These are phyloP conservation scores for Magallana gigas DNA, from an alignment of 1,140 invertebrate genomes.

Conservation along the genomic window DNA sequence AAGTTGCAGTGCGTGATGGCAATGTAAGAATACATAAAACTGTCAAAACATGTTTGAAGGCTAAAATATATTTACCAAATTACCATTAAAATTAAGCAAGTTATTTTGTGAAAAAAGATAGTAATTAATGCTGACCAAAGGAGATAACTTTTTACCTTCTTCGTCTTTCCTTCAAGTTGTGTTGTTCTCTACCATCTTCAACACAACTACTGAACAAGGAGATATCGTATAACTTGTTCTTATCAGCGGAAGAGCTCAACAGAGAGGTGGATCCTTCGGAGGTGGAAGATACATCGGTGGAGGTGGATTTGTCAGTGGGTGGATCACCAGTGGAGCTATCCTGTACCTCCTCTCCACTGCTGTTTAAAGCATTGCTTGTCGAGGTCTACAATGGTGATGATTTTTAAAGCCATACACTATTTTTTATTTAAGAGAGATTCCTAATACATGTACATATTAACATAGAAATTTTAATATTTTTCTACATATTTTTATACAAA, in stretches of 20 bases:
- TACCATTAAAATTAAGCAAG: too few relatives aligned
- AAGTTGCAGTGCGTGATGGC: too few relatives aligned
- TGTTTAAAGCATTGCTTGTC: conserved; percentile 49
- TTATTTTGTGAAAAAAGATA: too few relatives aligned
- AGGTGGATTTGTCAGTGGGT: conserved; percentile 29
- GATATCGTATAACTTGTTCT: conserved; percentile 47
- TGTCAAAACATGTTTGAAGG: background rate
- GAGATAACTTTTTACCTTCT: conserved; percentile 66
- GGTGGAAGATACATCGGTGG: conserved; percentile 24
- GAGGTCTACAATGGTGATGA: background rate
- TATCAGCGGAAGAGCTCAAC: conserved; percentile 15
- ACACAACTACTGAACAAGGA: conserved; percentile 33
- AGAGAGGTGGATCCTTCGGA: conserved; percentile 42
- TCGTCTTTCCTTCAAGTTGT: conserved; percentile 77
- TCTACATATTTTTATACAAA: too few relatives aligned
- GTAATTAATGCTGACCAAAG: too few relatives aligned
- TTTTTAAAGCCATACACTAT: too few relatives aligned
- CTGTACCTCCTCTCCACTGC: conserved; percentile 64
- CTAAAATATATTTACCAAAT: too few relatives aligned
- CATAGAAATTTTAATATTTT: too few relatives aligned
- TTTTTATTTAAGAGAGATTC: too few relatives aligned
- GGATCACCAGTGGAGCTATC: conserved; percentile 40
- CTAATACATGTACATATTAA: too few relatives aligned
- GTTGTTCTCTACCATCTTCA: conserved; percentile 69
- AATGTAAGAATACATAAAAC: too few relatives aligned